Evolutionary conservation across 2,797 vertebrate genomes (phyloP).

Genomic region (Aselliscus stoliczkanus): DNA sequence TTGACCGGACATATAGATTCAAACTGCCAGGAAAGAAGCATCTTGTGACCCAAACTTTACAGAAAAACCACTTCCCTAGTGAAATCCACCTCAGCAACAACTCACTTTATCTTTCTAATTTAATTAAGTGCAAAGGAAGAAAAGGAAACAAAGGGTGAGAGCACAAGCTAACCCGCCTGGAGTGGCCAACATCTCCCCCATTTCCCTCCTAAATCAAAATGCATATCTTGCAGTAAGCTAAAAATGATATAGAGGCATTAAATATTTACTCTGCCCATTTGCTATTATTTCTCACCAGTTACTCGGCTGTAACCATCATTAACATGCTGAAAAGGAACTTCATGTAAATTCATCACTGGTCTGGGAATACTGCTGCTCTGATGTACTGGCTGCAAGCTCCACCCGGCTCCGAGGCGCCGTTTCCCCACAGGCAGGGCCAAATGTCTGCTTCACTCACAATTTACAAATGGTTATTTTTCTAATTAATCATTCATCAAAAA

Average conservation of each 20-base stretch:
- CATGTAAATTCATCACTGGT: slow-evolving; percentile 83
- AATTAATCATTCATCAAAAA: slow-evolving; percentile 90
- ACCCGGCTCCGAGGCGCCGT: slow-evolving; percentile 73
- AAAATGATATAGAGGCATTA: slow-evolving; percentile 77
- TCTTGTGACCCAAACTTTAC: slow-evolving; percentile 48
- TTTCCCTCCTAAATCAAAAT: slow-evolving; percentile 51
- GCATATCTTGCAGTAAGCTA: slow-evolving; percentile 52
- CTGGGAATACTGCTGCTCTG: slow-evolving; percentile 78
- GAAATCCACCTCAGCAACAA: slow-evolving; percentile 37
- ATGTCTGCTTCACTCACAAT: slow-evolving; percentile 83
- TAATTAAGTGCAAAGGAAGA: slow-evolving; percentile 34
- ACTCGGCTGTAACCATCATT: slow-evolving; percentile 77
- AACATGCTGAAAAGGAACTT: slow-evolving; percentile 81
- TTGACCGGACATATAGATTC: slow-evolving; percentile 53
- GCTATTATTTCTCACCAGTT: slow-evolving; percentile 82
- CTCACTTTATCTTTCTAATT: slow-evolving; percentile 28
- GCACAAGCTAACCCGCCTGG: background rate
- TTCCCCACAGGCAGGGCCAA: slow-evolving; percentile 83
- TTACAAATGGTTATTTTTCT: slow-evolving; percentile 86
- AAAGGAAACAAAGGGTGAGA: slow-evolving; percentile 34
- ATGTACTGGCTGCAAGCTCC: slow-evolving; percentile 73
- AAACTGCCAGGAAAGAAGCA: slow-evolving; percentile 61
- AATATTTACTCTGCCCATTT: slow-evolving; percentile 83
- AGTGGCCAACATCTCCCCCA: background rate
- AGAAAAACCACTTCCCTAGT: slow-evolving; percentile 31